Percentiles rank a stretch among this genome's conserved stretches.
Evolutionary conservation across 2,888 invertebrate genomes (phyloP).

Genomic region (Eupithecia centaureata): DNA sequence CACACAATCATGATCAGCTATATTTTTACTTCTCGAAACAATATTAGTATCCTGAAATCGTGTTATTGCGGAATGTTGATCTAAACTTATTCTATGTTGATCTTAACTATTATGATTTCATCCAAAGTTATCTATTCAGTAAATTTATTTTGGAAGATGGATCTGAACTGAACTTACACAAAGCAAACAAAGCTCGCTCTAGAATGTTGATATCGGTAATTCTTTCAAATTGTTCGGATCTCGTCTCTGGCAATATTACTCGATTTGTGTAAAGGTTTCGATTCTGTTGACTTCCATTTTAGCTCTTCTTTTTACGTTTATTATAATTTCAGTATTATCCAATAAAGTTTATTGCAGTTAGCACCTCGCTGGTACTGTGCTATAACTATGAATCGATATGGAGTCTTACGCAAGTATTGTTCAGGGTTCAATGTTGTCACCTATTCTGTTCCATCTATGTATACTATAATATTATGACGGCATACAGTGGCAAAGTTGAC

Average conservation of each 20-base stretch:
- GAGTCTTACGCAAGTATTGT: neutral
- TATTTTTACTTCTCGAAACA: neutral
- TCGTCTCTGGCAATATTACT: constrained; percentile 4
- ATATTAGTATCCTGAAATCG: neutral
- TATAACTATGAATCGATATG: neutral
- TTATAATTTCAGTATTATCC: neutral
- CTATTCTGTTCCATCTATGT: neutral
- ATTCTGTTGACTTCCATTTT: neutral
- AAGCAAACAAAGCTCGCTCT: neutral
- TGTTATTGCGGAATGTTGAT: neutral
- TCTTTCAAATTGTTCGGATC: constrained; percentile 4
- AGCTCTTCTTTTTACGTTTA: constrained; percentile 2
- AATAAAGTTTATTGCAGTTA: neutral
- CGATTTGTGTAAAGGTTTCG: constrained; percentile 7
- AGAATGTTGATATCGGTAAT: constrained; percentile 5
- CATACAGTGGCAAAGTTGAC: neutral
- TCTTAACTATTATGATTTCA: neutral
- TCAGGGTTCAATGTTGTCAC: neutral
- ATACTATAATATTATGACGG: neutral
- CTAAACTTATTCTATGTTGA: neutral
- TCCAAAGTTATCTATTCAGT: constrained; percentile 11
- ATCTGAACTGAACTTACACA: neutral
- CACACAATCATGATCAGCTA: constrained; percentile 18
- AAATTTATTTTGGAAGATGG: constrained; percentile 5
- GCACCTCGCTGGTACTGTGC: neutral